phyloP scores from a whole-genome alignment of 2,888 invertebrate genomes.

The Leucoma salicis region DNA sequence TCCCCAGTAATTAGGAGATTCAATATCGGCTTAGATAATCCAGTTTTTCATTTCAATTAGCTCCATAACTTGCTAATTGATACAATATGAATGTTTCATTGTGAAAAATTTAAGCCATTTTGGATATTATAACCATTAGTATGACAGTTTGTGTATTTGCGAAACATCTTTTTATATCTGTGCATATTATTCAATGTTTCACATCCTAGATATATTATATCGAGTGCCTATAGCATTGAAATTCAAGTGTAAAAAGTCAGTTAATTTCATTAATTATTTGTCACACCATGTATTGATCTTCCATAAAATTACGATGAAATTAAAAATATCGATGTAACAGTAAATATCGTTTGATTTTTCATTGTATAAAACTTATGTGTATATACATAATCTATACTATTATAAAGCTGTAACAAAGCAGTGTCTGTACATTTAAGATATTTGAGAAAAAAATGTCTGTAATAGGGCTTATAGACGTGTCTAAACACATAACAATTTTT shows the following conservation, averaged over 20 bases:
- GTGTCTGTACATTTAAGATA: too few relatives aligned
- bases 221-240: conserved; percentile 82
- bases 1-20: conserved; percentile 65
- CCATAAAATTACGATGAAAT: conserved; percentile 83
- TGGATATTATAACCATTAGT: conserved; percentile 71
- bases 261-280: conserved; percentile 79
- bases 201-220: conserved; percentile 79
- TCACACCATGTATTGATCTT: conserved; percentile 83
- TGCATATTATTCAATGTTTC: conserved; percentile 78
- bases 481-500: too few relatives aligned
- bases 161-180: conserved; percentile 74
- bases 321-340: conserved; percentile 82
- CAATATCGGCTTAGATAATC: conserved; percentile 63
- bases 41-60: conserved; percentile 69
- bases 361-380: conserved; percentile 2
- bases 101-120: conserved; percentile 76
- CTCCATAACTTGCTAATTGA: conserved; percentile 66
- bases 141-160: conserved; percentile 71
- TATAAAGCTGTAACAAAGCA: background rate
- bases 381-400: background rate
- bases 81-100: conserved; percentile 61
- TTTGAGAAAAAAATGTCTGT: too few relatives aligned
- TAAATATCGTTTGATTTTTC: conserved; percentile 65
- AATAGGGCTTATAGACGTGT: too few relatives aligned
- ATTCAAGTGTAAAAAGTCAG: conserved; percentile 80